A percentile compares a stretch with the other conserved stretches of the same genome.
phyloP scores from a whole-genome alignment of 2,113 vertebrate genomes.

The Lophius piscatorius region DNA sequence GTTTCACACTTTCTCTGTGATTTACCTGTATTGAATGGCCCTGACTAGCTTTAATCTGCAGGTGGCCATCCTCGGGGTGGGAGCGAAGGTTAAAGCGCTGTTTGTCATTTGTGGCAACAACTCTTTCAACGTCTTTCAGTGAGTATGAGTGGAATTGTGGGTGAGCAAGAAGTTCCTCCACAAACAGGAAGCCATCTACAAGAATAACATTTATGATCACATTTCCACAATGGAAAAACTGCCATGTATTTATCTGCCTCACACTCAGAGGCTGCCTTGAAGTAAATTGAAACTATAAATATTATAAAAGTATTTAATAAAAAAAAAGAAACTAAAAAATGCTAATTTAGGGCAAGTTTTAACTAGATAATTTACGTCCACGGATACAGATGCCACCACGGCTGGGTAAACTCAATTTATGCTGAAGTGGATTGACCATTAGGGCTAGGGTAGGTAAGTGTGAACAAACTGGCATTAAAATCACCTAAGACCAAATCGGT shows the following conservation, averaged over 20 bases:
- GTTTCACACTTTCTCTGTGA: not conserved
- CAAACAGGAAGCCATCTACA: constrained; percentile 86
- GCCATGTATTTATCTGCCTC: not conserved
- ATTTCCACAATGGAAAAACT: not conserved
- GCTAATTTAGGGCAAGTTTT: too few relatives aligned
- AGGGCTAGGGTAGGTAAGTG: too few relatives aligned
- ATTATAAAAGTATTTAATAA: not conserved
- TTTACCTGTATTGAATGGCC: constrained; percentile 87
- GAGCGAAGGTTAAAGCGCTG: constrained; percentile 82
- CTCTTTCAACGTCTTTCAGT: constrained; percentile 79
- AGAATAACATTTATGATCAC: constrained; percentile 6
- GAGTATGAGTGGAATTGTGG: constrained; percentile 82
- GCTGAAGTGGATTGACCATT: too few relatives aligned
- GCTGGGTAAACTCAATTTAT: too few relatives aligned
- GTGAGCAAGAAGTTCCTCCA: constrained; percentile 81
- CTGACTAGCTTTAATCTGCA: constrained; percentile 89
- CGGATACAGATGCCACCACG: too few relatives aligned
- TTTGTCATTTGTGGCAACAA: constrained; percentile 84
- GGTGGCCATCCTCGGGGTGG: constrained; percentile 70
- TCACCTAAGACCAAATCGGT: too few relatives aligned
- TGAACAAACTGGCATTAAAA: too few relatives aligned
- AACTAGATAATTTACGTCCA: too few relatives aligned
- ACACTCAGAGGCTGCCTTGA: not conserved
- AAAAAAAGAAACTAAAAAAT: not conserved
- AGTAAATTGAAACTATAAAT: not conserved